Evolutionary conservation across 2,113 vertebrate species (phyloP).

Genomic region (Cettia cetti): DNA sequence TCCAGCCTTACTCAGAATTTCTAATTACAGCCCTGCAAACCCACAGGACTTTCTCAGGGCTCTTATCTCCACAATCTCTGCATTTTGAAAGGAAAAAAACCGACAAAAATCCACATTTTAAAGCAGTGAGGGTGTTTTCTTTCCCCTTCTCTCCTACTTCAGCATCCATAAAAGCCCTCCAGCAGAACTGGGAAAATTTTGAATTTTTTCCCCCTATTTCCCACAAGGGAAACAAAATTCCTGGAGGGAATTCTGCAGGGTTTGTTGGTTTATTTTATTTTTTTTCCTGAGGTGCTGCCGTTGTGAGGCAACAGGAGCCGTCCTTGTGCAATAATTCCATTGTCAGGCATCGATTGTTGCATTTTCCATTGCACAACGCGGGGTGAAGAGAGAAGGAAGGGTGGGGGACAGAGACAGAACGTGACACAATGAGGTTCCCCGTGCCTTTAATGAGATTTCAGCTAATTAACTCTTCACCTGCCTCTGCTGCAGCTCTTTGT

Average conservation of each 20-base stretch:
- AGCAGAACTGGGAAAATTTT: background rate
- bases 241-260: background rate
- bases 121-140: background rate
- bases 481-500: background rate
- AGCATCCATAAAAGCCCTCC: background rate
- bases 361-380: constrained; percentile 18
- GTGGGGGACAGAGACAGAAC: background rate
- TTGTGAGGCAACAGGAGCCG: constrained; percentile 8
- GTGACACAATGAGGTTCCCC: background rate
- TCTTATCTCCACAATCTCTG: background rate
- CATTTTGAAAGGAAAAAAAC: background rate
- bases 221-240: background rate
- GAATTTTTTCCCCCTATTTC: background rate
- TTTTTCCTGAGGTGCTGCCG: background rate
- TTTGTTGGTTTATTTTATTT: background rate
- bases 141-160: background rate
- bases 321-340: constrained; percentile 35
- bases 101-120: no score
- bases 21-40: background rate
- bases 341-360: constrained; percentile 27
- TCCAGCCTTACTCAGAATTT: background rate
- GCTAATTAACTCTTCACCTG: background rate
- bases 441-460: background rate
- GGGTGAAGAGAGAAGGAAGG: background rate
- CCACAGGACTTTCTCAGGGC: background rate